Evolutionary conservation across 2,113 vertebrate genomes (phyloP).

Genomic region (Nibea albiflora): DNA sequence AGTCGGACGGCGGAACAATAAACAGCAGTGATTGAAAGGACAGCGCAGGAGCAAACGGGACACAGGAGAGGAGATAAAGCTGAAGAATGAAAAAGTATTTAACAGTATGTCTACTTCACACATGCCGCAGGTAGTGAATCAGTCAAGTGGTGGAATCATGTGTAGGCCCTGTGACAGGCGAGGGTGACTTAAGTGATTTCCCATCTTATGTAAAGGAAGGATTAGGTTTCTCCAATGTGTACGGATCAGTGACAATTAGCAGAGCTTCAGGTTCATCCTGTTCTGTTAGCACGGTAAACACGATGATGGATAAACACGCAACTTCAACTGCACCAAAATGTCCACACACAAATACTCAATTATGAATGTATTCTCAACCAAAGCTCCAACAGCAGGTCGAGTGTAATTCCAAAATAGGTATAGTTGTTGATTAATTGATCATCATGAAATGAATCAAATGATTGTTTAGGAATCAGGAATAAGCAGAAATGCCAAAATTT

Average conservation of each 20-base stretch:
- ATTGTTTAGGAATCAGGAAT: too few species aligned
- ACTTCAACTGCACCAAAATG: neutral
- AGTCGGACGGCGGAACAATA: slow-evolving; percentile 12
- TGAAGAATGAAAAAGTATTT: neutral
- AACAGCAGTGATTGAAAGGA: slow-evolving; percentile 25
- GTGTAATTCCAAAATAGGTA: neutral
- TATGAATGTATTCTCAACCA: slow-evolving; percentile 2
- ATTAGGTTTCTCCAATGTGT: slow-evolving; percentile 46
- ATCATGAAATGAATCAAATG: too few species aligned
- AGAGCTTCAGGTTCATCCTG: slow-evolving; percentile 29
- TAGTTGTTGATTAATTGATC: neutral
- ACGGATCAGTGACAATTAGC: slow-evolving; percentile 40
- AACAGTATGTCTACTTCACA: slow-evolving; percentile 5
- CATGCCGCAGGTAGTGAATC: slow-evolving; percentile 29
- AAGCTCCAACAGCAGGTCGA: neutral
- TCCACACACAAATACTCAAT: neutral
- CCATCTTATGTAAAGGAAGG: slow-evolving; percentile 49
- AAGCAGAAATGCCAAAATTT: too few species aligned
- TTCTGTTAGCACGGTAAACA: slow-evolving; percentile 9
- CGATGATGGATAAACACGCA: neutral
- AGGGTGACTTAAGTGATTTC: slow-evolving; percentile 33
- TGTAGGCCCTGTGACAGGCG: slow-evolving; percentile 5
- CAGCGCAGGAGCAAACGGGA: neutral
- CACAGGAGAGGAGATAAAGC: neutral
- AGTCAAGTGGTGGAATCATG: slow-evolving; percentile 10